Evolutionary conservation across 1,140 invertebrate genomes (phyloP), one percentile per base, ranked within the genome.

Genomic region (Bombus superbus): DNA sequence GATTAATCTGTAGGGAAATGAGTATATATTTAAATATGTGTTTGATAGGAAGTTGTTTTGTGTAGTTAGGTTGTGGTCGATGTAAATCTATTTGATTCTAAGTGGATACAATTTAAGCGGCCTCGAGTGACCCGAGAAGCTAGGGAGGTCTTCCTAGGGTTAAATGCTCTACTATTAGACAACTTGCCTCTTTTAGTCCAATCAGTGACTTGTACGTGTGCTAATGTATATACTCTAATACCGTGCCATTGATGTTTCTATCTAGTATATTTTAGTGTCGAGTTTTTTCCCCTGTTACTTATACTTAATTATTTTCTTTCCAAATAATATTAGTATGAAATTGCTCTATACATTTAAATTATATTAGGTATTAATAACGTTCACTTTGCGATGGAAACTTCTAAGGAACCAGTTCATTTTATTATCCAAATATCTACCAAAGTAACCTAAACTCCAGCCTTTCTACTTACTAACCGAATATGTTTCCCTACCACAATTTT

Each of bases 101-200:
- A 57, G 15, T 72, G 38, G 79, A 81, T 73, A 73, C 38, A 32
- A 73, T 73, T 59, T 73, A 44, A 72, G 28, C 35, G 28, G 28
- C 35, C 28, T 42, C n/a, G 28, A n/a, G 18, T 32, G 79, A 59
- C 35, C 47, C 44, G 6, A 3, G n/a, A 73, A 25, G 47, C 40
- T 28, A 32, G 53, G 62, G 69, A 73, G 69, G 28, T 57, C 68
- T 66, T n/a, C 35, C 47, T 35, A 38, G 25, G 79, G 66, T 81
- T 81, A 80, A 71, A 53, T 40, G 10, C 22, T 25, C n/a, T 9
- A 47, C 9, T 40, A 22, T 15, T 40, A 40, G 22, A 25, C 2
- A 32, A n/a, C 13, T 40, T 18, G 22, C 10, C 38, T 62, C 38
- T 44, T 64, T 32, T 78, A 64, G 28, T 18, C 22, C 22, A 32